These are phyloP conservation scores for Megaceryle maxima DNA, from an alignment of 2,113 vertebrate genomes.

Conservation along the genomic window DNA sequence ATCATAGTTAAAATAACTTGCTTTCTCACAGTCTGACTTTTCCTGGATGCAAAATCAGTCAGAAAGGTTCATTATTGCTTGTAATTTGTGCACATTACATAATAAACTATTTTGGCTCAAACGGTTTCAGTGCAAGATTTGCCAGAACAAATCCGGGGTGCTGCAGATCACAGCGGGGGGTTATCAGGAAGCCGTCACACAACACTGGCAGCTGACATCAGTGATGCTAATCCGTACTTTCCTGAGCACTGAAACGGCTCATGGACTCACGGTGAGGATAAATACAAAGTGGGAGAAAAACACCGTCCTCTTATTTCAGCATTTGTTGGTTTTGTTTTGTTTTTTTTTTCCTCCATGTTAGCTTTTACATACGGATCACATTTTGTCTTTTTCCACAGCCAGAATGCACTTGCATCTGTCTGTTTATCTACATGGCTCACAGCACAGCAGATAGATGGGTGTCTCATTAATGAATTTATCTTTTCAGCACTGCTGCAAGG, in stretches of 20 bases:
- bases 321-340: neutral
- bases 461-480: conserved; percentile 4
- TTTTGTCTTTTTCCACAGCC: neutral
- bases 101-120: neutral
- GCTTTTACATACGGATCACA: neutral
- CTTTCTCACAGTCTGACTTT: neutral
- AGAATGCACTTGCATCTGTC: neutral
- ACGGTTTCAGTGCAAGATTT: neutral
- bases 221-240: neutral
- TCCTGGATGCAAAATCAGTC: neutral
- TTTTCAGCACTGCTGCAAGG: neutral
- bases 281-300: neutral
- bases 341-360: neutral
- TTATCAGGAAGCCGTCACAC: neutral
- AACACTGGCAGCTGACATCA: neutral
- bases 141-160: neutral
- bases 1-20: neutral
- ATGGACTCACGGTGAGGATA: neutral
- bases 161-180: neutral
- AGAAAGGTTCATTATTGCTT: neutral
- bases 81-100: neutral
- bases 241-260: neutral
- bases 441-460: neutral
- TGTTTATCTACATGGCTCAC: neutral
- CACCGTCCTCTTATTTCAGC: neutral